phyloP scores from a whole-genome alignment of 2,888 invertebrate species.

The Stegana nigrithorax region DNA sequence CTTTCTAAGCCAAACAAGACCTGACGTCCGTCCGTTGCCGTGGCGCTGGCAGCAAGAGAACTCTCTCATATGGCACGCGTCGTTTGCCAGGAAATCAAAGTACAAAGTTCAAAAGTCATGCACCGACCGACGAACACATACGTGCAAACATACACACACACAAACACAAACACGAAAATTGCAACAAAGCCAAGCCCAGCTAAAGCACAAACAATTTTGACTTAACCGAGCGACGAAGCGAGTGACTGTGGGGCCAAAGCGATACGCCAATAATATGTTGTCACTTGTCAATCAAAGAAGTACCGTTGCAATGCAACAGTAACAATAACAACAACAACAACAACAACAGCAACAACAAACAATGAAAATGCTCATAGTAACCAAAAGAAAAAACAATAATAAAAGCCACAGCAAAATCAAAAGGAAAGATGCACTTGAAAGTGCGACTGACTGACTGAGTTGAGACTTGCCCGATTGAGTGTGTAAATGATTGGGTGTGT shows the following conservation, averaged over 20 bases:
- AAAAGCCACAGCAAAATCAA: slow-evolving; percentile 28
- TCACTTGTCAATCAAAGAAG: slow-evolving; percentile 55
- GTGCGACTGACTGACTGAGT: slow-evolving; percentile 2
- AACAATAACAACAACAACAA: slow-evolving; percentile 2
- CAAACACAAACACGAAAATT: too few relatives aligned
- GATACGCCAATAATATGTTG: slow-evolving; percentile 60
- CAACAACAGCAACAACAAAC: slow-evolving; percentile 32
- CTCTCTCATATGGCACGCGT: neutral
- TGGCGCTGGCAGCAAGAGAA: too few relatives aligned
- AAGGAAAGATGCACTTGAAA: slow-evolving; percentile 40
- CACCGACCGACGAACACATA: too few relatives aligned
- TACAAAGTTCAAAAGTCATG: neutral
- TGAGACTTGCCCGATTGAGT: too few relatives aligned
- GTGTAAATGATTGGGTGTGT: too few relatives aligned
- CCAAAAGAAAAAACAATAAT: slow-evolving; percentile 23
- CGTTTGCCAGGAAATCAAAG: neutral
- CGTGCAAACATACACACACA: too few relatives aligned
- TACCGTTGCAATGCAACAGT: slow-evolving; percentile 11
- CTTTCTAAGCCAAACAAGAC: too few relatives aligned
- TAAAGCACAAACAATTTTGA: neutral
- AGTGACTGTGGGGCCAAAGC: slow-evolving; percentile 43
- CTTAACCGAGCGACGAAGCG: neutral
- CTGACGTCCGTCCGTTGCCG: too few relatives aligned
- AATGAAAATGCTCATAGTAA: too few relatives aligned
- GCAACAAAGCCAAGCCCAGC: neutral